Conservation (phyloP, 1,140 invertebrate species). For the Philopotamus ludificatus region DNA sequence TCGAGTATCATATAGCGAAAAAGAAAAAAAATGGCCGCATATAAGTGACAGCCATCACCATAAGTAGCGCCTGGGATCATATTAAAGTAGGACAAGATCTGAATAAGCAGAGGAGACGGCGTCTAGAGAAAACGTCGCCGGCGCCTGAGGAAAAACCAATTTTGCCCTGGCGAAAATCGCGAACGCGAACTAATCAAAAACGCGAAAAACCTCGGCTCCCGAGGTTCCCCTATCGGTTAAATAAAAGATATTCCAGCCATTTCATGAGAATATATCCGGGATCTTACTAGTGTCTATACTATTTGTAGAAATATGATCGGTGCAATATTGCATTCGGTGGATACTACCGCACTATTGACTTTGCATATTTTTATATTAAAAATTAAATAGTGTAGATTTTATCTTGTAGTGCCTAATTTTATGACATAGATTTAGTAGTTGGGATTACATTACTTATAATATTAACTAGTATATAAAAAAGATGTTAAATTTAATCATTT, state of each 20-base stretch:
- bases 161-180: slow-evolving; percentile 13
- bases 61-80: background rate
- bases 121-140: background rate
- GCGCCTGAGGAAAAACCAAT: slow-evolving; percentile 19
- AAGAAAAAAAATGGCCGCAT: background rate
- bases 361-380: background rate
- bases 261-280: background rate
- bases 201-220: slow-evolving; percentile 18
- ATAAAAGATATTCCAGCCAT: background rate
- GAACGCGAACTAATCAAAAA: slow-evolving; percentile 30
- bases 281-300: background rate
- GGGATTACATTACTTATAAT: no score
- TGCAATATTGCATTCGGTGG: no score
- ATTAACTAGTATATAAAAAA: no score
- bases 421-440: background rate
- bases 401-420: background rate
- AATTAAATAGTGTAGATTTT: background rate
- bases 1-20: background rate
- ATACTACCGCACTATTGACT: no score
- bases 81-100: background rate
- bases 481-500: no score
- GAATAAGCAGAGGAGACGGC: background rate
- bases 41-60: background rate
- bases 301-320: background rate
- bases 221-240: background rate